Evolutionary conservation across 2,888 invertebrate species (phyloP), one percentile per base, ranked within the genome.

Genomic region (Encarsia formosa): DNA sequence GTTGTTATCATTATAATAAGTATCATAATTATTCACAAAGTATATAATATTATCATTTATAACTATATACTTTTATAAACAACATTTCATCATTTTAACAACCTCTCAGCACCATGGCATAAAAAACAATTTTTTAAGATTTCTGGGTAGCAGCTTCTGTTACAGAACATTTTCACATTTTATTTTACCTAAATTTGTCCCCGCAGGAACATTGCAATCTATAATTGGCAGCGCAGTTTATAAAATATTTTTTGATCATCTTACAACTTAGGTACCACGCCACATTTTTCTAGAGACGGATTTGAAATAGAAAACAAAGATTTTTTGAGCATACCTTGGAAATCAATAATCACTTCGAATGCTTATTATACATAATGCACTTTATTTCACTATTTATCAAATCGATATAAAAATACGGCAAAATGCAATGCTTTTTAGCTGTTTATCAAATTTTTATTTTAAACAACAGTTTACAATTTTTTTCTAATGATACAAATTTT

Each of bases 251-350:
- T 32, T 34, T 15, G 20, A 41, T 40, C 44, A 50, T 47, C 34
- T 31, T 31, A 40, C 43, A 51, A 44, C 47, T 54, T 51, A 37
- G 48, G 44, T 48, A 48, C 40, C 40, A 51, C 44, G 35, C 47
- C 54, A 51, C 57, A 59, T 56, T 61, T 41, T 49, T 44, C 59
- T 60, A 58, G 60, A 40, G 54, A 60, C 54, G 44, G 46, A 47
- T 22, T 53, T 50, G 34, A 31, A 43, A 43, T 35, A 40, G 35
- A 40, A 47, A 50, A 35, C 16, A 42, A 22, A 20, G 20, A 43
- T 50, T 16, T 50, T 50, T 45, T 20, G 19, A 38, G 15, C 26
- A 26, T 20, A 22, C 20, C 35, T 44, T 49, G 37, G 24, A 49
- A n/a, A n/a, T n/a, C n/a, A n/a, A n/a, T n/a, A n/a, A n/a, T n/a